Evolutionary conservation across 1,140 invertebrate species (phyloP).

Genomic region (Drosophila suzukii): DNA sequence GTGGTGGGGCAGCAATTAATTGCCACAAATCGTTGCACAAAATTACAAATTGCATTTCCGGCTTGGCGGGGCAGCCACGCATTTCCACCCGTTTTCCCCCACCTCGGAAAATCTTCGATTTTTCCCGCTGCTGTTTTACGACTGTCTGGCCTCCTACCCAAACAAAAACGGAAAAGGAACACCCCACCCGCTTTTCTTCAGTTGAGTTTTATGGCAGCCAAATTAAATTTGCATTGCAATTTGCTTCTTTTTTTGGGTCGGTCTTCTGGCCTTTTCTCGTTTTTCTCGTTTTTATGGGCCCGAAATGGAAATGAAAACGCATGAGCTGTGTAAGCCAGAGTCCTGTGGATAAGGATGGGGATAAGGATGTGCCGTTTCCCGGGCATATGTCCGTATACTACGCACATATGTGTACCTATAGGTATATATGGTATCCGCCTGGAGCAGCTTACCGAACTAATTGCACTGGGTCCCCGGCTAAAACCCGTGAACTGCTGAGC

Average conservation of each 20-base stretch:
- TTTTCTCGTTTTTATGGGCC: conserved; percentile 46
- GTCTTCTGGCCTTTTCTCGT: conserved; percentile 38
- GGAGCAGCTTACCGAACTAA: conserved; percentile 47
- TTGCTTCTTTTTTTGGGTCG: conserved; percentile 39
- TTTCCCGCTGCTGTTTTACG: conserved; percentile 35
- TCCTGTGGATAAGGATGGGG: conserved; percentile 24
- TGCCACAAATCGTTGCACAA: conserved; percentile 76
- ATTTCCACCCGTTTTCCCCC: conserved; percentile 3
- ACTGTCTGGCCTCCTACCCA: conserved; percentile 21
- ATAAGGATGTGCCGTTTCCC: conserved; percentile 20
- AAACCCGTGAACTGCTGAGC: conserved; percentile 14
- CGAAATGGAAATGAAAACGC: conserved; percentile 57
- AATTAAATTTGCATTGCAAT: conserved; percentile 80
- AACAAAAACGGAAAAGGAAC: not conserved
- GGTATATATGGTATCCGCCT: conserved; percentile 18
- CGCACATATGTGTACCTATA: conserved; percentile 3
- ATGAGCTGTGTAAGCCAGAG: conserved; percentile 47
- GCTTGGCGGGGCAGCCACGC: conserved; percentile 63
- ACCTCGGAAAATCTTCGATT: conserved; percentile 21
- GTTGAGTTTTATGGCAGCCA: conserved; percentile 61
- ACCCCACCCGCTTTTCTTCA: conserved; percentile 4
- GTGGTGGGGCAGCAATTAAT: conserved; percentile 66
- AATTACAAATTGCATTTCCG: conserved; percentile 81
- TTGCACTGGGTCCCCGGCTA: conserved; percentile 44
- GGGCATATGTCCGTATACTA: conserved; percentile 10